Evolutionary conservation across 2,113 vertebrate genomes (phyloP).

Genomic region (Cavia porcellus): DNA sequence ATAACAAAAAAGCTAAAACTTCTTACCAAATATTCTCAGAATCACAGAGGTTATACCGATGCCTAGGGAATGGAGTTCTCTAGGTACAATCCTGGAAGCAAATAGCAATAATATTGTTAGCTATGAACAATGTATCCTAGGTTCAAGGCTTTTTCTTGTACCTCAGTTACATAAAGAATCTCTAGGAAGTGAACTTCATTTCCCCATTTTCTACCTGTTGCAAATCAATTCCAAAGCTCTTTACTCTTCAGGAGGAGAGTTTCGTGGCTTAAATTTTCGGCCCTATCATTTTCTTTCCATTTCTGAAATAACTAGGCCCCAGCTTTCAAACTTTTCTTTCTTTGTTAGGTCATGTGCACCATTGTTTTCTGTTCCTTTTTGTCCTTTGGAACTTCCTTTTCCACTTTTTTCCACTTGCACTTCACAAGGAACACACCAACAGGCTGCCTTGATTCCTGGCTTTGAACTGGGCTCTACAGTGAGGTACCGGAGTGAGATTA

Average conservation of each 20-base stretch:
- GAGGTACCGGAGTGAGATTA: background rate
- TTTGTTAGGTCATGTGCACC: background rate
- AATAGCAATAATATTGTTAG: constrained; percentile 22
- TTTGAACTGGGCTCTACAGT: background rate
- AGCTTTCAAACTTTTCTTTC: background rate
- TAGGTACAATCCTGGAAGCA: constrained; percentile 67
- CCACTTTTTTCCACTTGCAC: background rate
- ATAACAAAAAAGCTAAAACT: constrained; percentile 39
- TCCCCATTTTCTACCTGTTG: background rate
- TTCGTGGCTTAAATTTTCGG: background rate
- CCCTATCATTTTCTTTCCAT: background rate
- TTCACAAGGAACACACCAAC: background rate
- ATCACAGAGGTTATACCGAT: constrained; percentile 47
- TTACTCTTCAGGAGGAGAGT: background rate
- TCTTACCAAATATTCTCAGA: constrained; percentile 75
- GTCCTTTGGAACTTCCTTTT: background rate
- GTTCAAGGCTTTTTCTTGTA: background rate
- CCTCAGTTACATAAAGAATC: background rate
- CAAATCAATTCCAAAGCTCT: background rate
- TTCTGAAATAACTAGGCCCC: background rate
- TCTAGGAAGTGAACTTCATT: background rate
- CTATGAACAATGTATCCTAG: background rate
- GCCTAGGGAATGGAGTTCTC: constrained; percentile 35
- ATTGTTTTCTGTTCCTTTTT: background rate
- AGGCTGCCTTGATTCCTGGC: background rate